Conservation (phyloP, 2,797 vertebrate species). For the Brachyalestes nurse region DNA sequence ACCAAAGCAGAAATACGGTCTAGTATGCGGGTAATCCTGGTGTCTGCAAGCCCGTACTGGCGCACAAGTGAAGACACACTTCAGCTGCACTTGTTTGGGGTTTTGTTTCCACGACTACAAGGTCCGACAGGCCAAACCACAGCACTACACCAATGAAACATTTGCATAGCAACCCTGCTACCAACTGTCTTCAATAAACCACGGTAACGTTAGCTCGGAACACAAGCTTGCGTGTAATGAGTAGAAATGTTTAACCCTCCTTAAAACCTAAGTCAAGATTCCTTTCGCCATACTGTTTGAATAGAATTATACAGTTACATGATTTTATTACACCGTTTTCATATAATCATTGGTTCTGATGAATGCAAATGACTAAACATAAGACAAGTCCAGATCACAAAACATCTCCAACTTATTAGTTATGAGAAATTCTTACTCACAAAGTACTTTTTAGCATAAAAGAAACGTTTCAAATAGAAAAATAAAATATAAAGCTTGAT, state of each 20-base stretch:
- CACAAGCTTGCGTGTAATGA: conserved; percentile 9
- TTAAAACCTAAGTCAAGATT: background rate
- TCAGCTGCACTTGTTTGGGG: conserved; percentile 38
- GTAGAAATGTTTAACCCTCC: background rate
- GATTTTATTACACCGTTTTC: no score
- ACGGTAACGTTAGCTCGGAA: conserved; percentile 6
- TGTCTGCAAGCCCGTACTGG: conserved; percentile 15
- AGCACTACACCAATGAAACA: conserved; percentile 20
- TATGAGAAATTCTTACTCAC: no score
- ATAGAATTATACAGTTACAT: no score
- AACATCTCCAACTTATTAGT: no score
- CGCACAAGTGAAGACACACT: conserved; percentile 22
- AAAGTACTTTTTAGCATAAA: no score
- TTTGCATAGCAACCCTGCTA: conserved; percentile 26
- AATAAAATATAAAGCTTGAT: no score
- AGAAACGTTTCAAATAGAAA: no score
- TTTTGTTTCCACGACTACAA: conserved; percentile 44
- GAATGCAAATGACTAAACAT: no score
- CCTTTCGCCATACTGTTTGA: no score
- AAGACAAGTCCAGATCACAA: no score
- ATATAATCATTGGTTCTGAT: no score
- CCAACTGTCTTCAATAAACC: conserved; percentile 27
- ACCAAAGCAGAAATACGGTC: conserved; percentile 15
- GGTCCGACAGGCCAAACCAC: conserved; percentile 34
- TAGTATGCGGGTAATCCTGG: conserved; percentile 27